These are phyloP conservation scores for Masnerella sp. DNA, from an alignment of 2,888 invertebrate genomes.

Conservation along the genomic window DNA sequence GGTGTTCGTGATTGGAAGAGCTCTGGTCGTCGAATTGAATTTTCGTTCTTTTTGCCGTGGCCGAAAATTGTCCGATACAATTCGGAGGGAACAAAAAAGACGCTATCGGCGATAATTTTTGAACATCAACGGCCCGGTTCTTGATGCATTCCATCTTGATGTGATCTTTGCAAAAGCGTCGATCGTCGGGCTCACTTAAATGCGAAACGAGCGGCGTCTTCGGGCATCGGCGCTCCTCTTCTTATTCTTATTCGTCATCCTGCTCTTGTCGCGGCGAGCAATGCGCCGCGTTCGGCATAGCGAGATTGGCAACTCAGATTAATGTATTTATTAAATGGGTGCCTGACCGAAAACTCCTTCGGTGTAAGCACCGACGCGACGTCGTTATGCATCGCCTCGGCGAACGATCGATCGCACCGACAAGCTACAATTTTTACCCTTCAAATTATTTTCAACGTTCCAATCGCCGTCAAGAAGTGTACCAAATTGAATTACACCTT, in stretches of 20 bases:
- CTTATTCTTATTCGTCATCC: constrained; percentile 19
- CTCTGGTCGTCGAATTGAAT: too few species aligned
- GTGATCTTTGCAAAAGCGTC: constrained; percentile 33
- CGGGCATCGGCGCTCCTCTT: constrained; percentile 15
- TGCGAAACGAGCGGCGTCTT: constrained; percentile 24
- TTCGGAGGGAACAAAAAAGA: neutral
- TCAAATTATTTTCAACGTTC: constrained; percentile 10
- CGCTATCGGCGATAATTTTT: constrained; percentile 40
- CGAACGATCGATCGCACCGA: constrained; percentile 30
- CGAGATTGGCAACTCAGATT: constrained; percentile 42
- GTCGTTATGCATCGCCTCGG: constrained; percentile 27
- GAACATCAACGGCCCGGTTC: constrained; percentile 29
- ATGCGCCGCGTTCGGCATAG: constrained; percentile 10
- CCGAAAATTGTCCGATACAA: constrained; percentile 6
- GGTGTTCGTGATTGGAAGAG: too few species aligned
- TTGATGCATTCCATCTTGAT: constrained; percentile 39
- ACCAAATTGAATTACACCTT: constrained; percentile 4
- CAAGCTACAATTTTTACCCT: constrained; percentile 18
- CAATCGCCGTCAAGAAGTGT: neutral
- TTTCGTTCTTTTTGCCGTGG: too few species aligned
- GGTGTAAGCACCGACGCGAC: constrained; percentile 19
- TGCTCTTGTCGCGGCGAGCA: constrained; percentile 10
- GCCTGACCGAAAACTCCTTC: constrained; percentile 27
- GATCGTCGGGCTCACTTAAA: constrained; percentile 14
- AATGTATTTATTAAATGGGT: constrained; percentile 50